These are phyloP conservation scores for Scaptomyza reducta DNA, from an alignment of 2,888 invertebrate genomes.

Conservation along the genomic window DNA sequence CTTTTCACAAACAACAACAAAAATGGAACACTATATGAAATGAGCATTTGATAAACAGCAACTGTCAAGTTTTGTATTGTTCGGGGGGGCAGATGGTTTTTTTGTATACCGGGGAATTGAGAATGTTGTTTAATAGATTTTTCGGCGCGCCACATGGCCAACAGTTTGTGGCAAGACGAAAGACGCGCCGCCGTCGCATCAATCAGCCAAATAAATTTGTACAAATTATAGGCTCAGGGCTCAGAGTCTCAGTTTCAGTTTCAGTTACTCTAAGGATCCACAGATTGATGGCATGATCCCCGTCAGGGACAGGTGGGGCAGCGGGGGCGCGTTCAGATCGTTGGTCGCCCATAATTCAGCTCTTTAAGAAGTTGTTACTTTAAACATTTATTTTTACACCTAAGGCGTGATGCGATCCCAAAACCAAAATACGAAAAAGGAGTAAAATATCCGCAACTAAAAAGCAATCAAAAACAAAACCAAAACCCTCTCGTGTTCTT, in stretches of 20 bases:
- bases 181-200: constrained; percentile 69
- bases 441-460: constrained; percentile 16
- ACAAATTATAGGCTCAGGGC: constrained; percentile 73
- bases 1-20: constrained; percentile 45
- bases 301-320: neutral
- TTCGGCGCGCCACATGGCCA: constrained; percentile 65
- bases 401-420: constrained; percentile 65
- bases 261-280: constrained; percentile 48
- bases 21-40: constrained; percentile 26
- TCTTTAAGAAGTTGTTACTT: constrained; percentile 80
- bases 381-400: constrained; percentile 82
- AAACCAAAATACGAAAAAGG: constrained; percentile 15
- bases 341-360: constrained; percentile 63
- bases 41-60: constrained; percentile 58
- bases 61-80: constrained; percentile 43
- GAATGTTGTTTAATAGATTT: constrained; percentile 61
- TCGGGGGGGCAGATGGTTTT: constrained; percentile 56
- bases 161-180: constrained; percentile 62
- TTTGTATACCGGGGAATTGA: constrained; percentile 21
- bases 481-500: constrained; percentile 30
- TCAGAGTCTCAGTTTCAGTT: constrained; percentile 1
- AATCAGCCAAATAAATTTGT: constrained; percentile 78
- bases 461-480: constrained; percentile 14
- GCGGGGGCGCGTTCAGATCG: constrained; percentile 8
- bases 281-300: constrained; percentile 60